These are phyloP conservation scores for Drosophila suboccidentalis DNA, from an alignment of 2,888 invertebrate species.

Conservation along the genomic window DNA sequence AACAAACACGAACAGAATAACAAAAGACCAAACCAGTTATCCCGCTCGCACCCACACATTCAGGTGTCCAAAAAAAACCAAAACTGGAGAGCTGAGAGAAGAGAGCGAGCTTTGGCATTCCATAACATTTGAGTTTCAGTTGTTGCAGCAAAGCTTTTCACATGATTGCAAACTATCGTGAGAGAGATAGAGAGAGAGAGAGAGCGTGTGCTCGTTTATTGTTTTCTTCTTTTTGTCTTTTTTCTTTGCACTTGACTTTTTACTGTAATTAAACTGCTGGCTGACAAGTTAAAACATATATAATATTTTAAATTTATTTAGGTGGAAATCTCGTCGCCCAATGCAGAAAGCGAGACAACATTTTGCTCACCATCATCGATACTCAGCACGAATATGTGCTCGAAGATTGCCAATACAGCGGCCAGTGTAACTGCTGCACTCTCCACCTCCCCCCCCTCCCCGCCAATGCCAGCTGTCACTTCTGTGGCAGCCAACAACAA, in stretches of 20 bases:
- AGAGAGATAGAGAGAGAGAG: constrained; percentile 1
- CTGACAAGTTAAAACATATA: constrained; percentile 14
- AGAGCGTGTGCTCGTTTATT: constrained; percentile 7
- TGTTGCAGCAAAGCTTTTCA: constrained; percentile 16
- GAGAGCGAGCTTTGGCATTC: constrained; percentile 26
- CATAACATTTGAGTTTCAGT: constrained; percentile 14
- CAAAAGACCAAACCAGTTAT: constrained; percentile 19
- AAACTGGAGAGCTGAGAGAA: constrained; percentile 10
- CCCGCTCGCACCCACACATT: constrained; percentile 25
- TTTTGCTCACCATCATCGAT: constrained; percentile 86
- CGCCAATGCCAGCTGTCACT: constrained; percentile 69
- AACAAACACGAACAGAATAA: constrained; percentile 15
- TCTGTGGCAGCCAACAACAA: constrained; percentile 35
- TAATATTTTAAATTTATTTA: constrained; percentile 42
- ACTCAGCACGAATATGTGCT: constrained; percentile 85
- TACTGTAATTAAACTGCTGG: constrained; percentile 11
- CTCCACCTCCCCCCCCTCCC: constrained; percentile 70
- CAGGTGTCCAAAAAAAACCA: neutral
- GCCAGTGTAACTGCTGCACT: constrained; percentile 83
- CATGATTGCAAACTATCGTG: constrained; percentile 15
- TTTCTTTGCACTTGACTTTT: constrained; percentile 33
- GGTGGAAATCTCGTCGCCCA: constrained; percentile 86
- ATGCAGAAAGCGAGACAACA: constrained; percentile 85
- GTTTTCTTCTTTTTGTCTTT: constrained; percentile 16
- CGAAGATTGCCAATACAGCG: constrained; percentile 84